Conservation (phyloP, 2,888 invertebrate species). For the Drosophila prostipennis region DNA sequence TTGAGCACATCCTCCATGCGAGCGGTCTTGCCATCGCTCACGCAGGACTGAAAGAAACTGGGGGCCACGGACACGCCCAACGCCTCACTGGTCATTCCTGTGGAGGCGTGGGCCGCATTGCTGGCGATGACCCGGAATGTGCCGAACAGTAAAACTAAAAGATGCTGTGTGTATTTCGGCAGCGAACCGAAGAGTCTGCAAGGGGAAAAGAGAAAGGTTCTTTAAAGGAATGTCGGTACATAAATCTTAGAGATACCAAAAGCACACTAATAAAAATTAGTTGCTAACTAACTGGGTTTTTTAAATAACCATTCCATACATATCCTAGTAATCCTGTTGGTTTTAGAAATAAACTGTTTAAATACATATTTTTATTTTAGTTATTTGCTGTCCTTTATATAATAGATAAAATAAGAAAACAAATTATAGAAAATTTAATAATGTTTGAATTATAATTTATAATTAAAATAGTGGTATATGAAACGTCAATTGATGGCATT, state of each 20-base stretch:
- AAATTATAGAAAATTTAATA: too few relatives aligned
- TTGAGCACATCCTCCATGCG: constrained; percentile 98
- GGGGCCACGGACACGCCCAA: constrained; percentile 97
- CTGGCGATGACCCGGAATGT: constrained; percentile 98
- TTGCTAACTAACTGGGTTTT: not conserved
- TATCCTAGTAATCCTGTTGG: too few relatives aligned
- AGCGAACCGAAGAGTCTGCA: constrained; percentile 93
- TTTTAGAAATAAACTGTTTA: too few relatives aligned
- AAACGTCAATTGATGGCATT: too few relatives aligned
- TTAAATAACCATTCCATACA: too few relatives aligned
- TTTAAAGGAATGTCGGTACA: constrained; percentile 9
- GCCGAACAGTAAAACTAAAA: constrained; percentile 97
- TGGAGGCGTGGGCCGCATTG: constrained; percentile 94
- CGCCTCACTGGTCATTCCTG: constrained; percentile 97
- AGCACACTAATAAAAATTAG: not conserved
- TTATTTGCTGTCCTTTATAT: too few relatives aligned
- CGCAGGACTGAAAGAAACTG: constrained; percentile 98
- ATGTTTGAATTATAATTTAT: too few relatives aligned
- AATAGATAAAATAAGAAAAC: too few relatives aligned
- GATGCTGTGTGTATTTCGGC: constrained; percentile 95
- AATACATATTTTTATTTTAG: too few relatives aligned
- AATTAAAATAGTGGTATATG: not conserved
- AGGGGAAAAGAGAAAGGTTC: constrained; percentile 22
- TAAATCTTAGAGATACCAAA: not conserved
- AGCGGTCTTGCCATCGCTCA: constrained; percentile 96